phyloP scores from a whole-genome alignment of 2,888 invertebrate genomes.

The Rhamphomyia laevipes region DNA sequence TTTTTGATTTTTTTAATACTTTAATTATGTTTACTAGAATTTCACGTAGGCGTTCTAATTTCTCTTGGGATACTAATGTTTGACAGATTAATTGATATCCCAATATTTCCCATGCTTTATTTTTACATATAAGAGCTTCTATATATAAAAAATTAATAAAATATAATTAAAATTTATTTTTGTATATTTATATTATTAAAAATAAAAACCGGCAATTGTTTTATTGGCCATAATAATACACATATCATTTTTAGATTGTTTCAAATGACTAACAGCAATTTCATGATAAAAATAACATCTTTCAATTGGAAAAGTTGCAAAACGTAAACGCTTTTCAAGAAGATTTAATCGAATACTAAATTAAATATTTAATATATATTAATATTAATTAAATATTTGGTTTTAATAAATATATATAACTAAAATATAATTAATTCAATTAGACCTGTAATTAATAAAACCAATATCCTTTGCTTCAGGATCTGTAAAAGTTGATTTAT shows the following conservation, averaged over 20 bases:
- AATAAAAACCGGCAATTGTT: neutral
- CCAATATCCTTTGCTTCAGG: constrained; percentile 20
- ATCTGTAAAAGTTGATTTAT: constrained; percentile 22
- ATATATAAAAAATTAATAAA: neutral
- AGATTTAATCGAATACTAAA: neutral
- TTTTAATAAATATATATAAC: too few species aligned
- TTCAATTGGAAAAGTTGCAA: constrained; percentile 25
- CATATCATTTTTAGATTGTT: constrained; percentile 9
- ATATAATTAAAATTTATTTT: too few species aligned
- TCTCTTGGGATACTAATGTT: constrained; percentile 26
- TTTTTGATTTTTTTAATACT: constrained; percentile 14
- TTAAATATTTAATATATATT: neutral
- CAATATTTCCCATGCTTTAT: constrained; percentile 27
- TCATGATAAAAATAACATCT: constrained; percentile 24
- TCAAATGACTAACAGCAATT: constrained; percentile 23
- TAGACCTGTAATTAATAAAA: constrained; percentile 22
- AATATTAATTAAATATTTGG: neutral
- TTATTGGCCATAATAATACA: neutral
- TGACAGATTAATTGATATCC: constrained; percentile 25
- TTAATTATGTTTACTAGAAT: constrained; percentile 20
- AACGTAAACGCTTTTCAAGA: constrained; percentile 21
- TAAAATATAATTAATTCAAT: neutral
- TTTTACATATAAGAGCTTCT: constrained; percentile 22
- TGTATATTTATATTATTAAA: neutral
- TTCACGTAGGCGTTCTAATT: constrained; percentile 26